phyloP scores from a whole-genome alignment of 2,888 invertebrate genomes.

The Drymonia ruficornis region DNA sequence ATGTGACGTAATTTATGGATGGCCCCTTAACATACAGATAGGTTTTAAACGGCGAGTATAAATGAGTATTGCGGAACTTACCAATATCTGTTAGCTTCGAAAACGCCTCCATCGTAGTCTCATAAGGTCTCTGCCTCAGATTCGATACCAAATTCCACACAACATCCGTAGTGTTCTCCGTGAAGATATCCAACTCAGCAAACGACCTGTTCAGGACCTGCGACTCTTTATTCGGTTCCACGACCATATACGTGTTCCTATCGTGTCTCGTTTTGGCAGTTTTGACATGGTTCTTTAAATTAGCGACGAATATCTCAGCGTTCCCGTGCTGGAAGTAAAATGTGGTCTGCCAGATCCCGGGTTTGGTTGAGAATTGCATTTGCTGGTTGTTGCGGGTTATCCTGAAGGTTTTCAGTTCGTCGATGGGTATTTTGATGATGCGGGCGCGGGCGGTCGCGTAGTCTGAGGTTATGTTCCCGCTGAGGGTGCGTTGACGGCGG shows the following conservation, averaged over 20 bases:
- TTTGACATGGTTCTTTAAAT: slow-evolving; percentile 86
- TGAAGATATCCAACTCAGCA: slow-evolving; percentile 93
- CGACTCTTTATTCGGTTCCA: slow-evolving; percentile 86
- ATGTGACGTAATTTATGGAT: too few relatives aligned
- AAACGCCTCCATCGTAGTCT: slow-evolving; percentile 93
- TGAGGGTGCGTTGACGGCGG: slow-evolving; percentile 85
- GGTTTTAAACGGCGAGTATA: too few relatives aligned
- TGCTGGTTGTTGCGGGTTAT: slow-evolving; percentile 73
- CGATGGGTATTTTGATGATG: slow-evolving; percentile 69
- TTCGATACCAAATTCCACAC: slow-evolving; percentile 86
- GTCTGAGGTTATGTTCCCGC: slow-evolving; percentile 80
- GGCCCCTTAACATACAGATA: too few relatives aligned
- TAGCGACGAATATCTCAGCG: slow-evolving; percentile 89
- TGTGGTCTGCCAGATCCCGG: slow-evolving; percentile 88
- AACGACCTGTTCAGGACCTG: slow-evolving; percentile 92
- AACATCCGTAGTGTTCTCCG: slow-evolving; percentile 87
- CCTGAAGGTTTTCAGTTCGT: slow-evolving; percentile 72
- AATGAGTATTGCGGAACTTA: slow-evolving; percentile 55
- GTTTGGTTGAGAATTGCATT: slow-evolving; percentile 74
- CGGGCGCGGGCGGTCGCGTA: slow-evolving; percentile 73
- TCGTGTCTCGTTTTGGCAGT: slow-evolving; percentile 89
- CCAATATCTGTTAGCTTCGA: slow-evolving; percentile 93
- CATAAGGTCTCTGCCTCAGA: slow-evolving; percentile 88
- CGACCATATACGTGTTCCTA: slow-evolving; percentile 86
- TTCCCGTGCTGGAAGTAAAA: slow-evolving; percentile 96